Conservation (phyloP, 2,113 vertebrate species). For the Nannobrachium achirus region DNA sequence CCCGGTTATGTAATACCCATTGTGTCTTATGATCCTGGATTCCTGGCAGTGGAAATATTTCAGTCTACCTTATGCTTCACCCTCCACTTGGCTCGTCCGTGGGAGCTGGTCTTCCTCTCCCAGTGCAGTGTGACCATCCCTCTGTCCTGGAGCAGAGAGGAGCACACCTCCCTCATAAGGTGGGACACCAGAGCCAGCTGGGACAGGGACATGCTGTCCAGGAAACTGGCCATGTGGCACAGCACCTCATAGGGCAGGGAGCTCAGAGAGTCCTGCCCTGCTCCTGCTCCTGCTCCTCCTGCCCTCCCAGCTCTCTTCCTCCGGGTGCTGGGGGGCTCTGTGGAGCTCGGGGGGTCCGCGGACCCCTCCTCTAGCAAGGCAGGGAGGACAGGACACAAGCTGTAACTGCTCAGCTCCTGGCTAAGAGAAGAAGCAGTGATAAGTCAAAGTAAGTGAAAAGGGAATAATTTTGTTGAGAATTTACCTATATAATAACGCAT, state of each 20-base stretch:
- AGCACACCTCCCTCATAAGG: conserved; percentile 91
- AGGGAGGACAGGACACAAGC: conserved; percentile 82
- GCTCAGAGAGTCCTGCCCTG: conserved; percentile 80
- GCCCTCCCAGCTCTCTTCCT: conserved; percentile 22
- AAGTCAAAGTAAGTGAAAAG: no score
- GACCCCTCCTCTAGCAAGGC: conserved; percentile 56
- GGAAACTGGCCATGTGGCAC: conserved; percentile 88
- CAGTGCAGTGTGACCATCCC: conserved; percentile 94
- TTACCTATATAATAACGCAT: no score
- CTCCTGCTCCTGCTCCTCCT: conserved; percentile 56
- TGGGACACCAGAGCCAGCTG: conserved; percentile 92
- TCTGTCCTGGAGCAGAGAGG: conserved; percentile 87
- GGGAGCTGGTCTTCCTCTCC: conserved; percentile 86
- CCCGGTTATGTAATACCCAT: no score
- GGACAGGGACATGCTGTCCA: conserved; percentile 92
- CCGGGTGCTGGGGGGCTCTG: conserved; percentile 12
- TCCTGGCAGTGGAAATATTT: not conserved
- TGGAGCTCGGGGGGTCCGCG: conserved; percentile 17
- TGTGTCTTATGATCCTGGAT: not conserved
- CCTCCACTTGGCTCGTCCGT: conserved; percentile 86
- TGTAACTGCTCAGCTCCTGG: conserved; percentile 87
- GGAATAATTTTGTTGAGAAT: not conserved
- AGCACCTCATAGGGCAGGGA: conserved; percentile 90
- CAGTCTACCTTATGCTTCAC: conserved; percentile 83
- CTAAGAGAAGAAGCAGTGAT: conserved; percentile 37